Conservation (phyloP, 2,888 invertebrate species). For the Chrysolina americana region DNA sequence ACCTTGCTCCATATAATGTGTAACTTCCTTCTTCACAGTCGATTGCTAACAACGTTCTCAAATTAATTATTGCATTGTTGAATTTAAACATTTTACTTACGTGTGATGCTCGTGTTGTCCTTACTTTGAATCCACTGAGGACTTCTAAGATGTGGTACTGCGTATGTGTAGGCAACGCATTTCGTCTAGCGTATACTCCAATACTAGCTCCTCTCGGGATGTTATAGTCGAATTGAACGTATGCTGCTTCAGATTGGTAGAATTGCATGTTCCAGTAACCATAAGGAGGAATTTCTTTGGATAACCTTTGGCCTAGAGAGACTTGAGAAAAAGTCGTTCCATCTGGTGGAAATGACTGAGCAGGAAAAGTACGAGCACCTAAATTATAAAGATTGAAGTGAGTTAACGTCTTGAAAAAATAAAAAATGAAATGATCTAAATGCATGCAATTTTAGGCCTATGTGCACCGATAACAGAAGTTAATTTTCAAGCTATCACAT, state of each 20-base stretch:
- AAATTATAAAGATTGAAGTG: not conserved
- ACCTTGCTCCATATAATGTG: conserved; percentile 96
- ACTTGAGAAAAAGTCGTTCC: conserved; percentile 94
- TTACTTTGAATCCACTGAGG: conserved; percentile 89
- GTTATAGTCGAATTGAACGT: conserved; percentile 95
- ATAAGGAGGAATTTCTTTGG: conserved; percentile 92
- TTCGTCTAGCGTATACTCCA: conserved; percentile 94
- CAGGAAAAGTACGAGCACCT: conserved; percentile 92
- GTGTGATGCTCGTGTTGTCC: conserved; percentile 87
- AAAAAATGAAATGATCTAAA: not conserved
- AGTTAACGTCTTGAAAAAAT: not conserved
- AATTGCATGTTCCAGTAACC: conserved; percentile 99
- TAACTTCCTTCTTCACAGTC: conserved; percentile 91
- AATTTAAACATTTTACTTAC: conserved; percentile 73
- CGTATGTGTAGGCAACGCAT: conserved; percentile 95
- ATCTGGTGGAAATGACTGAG: conserved; percentile 92
- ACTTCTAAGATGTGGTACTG: conserved; percentile 97
- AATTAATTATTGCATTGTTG: not conserved
- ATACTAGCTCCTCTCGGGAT: conserved; percentile 93
- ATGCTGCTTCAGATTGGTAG: conserved; percentile 93
- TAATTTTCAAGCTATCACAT: too few species aligned
- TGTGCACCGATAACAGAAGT: not conserved
- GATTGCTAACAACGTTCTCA: conserved; percentile 72
- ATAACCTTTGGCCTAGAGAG: conserved; percentile 87
- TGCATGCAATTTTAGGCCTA: conserved; percentile 1